Base-by-base conservation (phyloP, 2,888 invertebrate genomes). In the Pristionchus exspectatus region DNA sequence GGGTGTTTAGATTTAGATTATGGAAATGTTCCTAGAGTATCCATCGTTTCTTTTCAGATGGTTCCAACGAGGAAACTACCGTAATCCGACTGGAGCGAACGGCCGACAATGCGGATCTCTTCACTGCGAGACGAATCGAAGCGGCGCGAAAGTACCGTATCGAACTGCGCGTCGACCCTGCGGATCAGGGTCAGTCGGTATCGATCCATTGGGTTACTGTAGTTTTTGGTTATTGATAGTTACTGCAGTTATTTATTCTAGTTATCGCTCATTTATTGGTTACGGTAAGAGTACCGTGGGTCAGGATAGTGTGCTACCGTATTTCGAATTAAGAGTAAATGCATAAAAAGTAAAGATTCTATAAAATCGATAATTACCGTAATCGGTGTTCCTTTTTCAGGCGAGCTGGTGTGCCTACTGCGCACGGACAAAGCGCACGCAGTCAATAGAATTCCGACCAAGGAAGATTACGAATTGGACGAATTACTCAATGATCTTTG, bases 371-470 rank as follows among this genome's bases (percentile, higher is more conserved):
- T 54, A 33, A 21, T 27, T 24, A 4, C 27, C 30, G 44, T 16
- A 72, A 77, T 81, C 50, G n/a, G 50, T 16, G 12, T 54, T 81
- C 50, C 9, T 24, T 44, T 44, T 30, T 16, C 27, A 89, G 89
- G 89, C 18, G 89, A 89, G 66, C 27, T 89, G 44, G 66, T 89
- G 21, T 89, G 89, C n/a, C 63, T 89, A n/a, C 83, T 89, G 10
- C 89, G 89, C 3, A 89, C 89, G 18, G 89, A 89, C 89, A 89
- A 89, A 50, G 89, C 89, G 12, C 89, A 89, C 66, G 89, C 89
- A 27, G 89, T 89, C 44, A 89, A 89, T 89, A 33, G 66, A 63
- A 83, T 89, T 38, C 89, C 89, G 38, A 89, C 50, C 38, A 54
- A 81, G 30, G 89, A 89, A 54, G 87, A 88, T 38, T 74, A 72